Evolutionary conservation across 1,140 invertebrate genomes (phyloP), one percentile per base, ranked within the genome.

Genomic region (Bombus confusus): DNA sequence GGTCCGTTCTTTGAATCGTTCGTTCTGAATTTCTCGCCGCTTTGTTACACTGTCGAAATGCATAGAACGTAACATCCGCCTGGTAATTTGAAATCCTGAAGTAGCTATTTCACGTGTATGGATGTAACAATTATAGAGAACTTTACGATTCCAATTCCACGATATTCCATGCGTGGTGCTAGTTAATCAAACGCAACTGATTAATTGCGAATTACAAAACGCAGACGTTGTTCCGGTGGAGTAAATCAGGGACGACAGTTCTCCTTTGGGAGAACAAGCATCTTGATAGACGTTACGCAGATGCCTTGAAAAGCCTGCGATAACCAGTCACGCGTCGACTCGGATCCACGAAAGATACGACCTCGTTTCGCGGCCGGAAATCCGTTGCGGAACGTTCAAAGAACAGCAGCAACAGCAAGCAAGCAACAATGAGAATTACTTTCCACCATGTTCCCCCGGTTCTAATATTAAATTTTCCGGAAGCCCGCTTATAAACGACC

Each of bases 401-500:
- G 68, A 69, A 69, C 22, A 22, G 37, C 68, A 39, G 34, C 34
- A 69, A 18, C 31, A 68, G 37, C 47, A 22, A 52, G 47, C 68
- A 39, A 39, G 59, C 59, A 62, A 62, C 68, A 69, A 69, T 69
- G 68, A 69, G 68, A 69, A 39, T 69, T 69, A 37, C 22, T 69
- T 39, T 28, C 68, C 37, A 39, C 9, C 37, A 28, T 3, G 25
- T 69, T 12, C 8, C 37, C 37, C 22, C 22, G 37, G 68, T 28
- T 39, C 68, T 69, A 69, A 69, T 69, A 69, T 69, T 69, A 69
- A 12, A 69, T 69, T 69, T 69, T 39, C 68, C 68, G 4, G 68
- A 39, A 39, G 68, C 68, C 10, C 68, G 68, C 34, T 69, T 69
- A 39, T 39, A 39, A 69, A 69, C 68, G 25, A 28, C 22, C 8